phyloP scores from a whole-genome alignment of 2,888 invertebrate species.

The Zaprionus bogoriensis region DNA sequence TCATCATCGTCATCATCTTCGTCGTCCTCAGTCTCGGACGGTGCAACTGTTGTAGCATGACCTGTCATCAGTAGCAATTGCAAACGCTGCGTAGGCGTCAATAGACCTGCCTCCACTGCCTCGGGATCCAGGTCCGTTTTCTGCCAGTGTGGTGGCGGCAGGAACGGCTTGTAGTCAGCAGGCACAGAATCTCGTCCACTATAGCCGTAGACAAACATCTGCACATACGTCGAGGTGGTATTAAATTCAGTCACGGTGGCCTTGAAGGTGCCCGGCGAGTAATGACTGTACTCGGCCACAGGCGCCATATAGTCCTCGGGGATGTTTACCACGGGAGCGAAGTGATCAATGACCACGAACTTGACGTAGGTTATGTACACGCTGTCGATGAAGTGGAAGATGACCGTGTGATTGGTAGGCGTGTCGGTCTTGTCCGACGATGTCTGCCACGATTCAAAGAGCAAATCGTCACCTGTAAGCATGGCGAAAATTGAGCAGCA shows the following conservation, averaged over 20 bases:
- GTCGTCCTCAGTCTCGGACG: neutral
- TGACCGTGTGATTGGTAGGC: slow-evolving; percentile 63
- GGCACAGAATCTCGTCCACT: slow-evolving; percentile 53
- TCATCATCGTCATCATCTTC: slow-evolving; percentile 21
- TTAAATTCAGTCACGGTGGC: slow-evolving; percentile 73
- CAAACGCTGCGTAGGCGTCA: slow-evolving; percentile 54
- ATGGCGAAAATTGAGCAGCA: neutral
- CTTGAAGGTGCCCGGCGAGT: slow-evolving; percentile 73
- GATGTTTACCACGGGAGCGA: slow-evolving; percentile 31
- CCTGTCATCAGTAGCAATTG: slow-evolving; percentile 50
- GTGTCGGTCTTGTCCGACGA: slow-evolving; percentile 40
- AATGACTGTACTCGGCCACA: slow-evolving; percentile 73
- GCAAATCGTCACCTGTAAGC: slow-evolving; percentile 67
- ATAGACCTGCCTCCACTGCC: neutral
- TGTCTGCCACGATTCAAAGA: slow-evolving; percentile 72
- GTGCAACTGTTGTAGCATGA: slow-evolving; percentile 19
- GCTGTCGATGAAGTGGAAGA: slow-evolving; percentile 79
- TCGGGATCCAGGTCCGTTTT: neutral
- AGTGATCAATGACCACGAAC: slow-evolving; percentile 72
- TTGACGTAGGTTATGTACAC: slow-evolving; percentile 74
- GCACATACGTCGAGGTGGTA: slow-evolving; percentile 68
- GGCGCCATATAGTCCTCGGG: slow-evolving; percentile 51
- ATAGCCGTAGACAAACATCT: slow-evolving; percentile 80
- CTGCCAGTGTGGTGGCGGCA: slow-evolving; percentile 46
- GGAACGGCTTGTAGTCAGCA: slow-evolving; percentile 57